Base-by-base conservation (phyloP, 2,797 vertebrate genomes). In the Alcedo atthis region DNA sequence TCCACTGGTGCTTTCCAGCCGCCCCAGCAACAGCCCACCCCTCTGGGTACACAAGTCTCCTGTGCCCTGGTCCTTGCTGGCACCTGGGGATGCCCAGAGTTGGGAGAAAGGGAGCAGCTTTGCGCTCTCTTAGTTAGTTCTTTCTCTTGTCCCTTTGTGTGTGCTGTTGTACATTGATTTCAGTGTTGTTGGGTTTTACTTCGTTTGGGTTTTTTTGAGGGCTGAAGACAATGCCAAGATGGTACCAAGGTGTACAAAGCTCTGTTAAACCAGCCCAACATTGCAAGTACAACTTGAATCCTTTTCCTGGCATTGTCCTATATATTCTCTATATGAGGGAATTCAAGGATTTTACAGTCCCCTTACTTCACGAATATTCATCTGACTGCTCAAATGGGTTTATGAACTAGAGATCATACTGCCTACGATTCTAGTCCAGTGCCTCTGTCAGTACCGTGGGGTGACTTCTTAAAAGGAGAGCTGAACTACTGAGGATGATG, bases 111-210 rank as follows among this genome's bases (percentile, higher is more conserved):
- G 20, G 25, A 81, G 22, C 18, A 69, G 30, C 77, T 87, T 71
- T 83, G 26, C 21, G 9, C 7, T 51, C 6, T 46, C 28, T 54
- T 16, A 1, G 5, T n/a, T 35, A 8, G 9, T 16, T 63, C 17
- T 57, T 82, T 28, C 26, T 51, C 16, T 54, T 35, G 12, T 33
- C 11, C 15, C 22, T 85, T 49, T 1, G 4, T 59, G 40, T 64
- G 28, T 28, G 6, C 32, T 42, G 35, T n/a, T 1, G 0, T 0
- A 70, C 61, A 28, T 10, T 7, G 8, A 8, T 12, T 58, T 46
- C 30, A 9, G 25, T 16, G 10, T 12, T 45, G 18, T 43, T 21
- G 12, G 22, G 12, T 25, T 48, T 46, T 37, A 37, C 37, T 37
- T 28, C 32, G 6, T 9, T 21, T 49, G 15, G 17, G 17, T 30